Evolutionary conservation across 1,140 invertebrate species (phyloP).

Genomic region (Lepidurus apus): DNA sequence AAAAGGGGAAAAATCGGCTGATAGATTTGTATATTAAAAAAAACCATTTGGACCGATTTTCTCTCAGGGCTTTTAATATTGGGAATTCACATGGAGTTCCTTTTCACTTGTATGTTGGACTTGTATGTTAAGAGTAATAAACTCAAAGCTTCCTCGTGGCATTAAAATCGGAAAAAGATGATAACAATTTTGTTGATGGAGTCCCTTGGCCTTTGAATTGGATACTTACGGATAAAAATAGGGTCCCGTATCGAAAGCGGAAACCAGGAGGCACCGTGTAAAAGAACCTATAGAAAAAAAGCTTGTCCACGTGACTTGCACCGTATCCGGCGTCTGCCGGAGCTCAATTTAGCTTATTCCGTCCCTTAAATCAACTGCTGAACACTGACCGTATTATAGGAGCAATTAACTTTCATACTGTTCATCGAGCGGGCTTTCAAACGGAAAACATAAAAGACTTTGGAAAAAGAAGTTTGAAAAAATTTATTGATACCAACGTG

Average conservation of each 20-base stretch:
- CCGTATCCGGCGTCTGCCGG: background rate
- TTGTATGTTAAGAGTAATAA: too few relatives aligned
- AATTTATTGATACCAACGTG: background rate
- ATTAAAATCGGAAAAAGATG: background rate
- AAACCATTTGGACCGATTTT: slow-evolving; percentile 2
- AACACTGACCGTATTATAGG: background rate
- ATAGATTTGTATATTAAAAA: slow-evolving; percentile 19
- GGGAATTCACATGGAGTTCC: too few relatives aligned
- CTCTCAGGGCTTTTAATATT: background rate
- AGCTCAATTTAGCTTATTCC: background rate
- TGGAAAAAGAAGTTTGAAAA: too few relatives aligned
- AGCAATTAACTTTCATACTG: background rate
- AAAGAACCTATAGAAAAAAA: background rate
- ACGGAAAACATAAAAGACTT: background rate
- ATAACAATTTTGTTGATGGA: too few relatives aligned
- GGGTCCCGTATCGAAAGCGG: too few relatives aligned
- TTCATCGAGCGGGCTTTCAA: background rate
- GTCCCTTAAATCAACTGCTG: background rate
- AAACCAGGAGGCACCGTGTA: too few relatives aligned
- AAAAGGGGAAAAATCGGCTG: slow-evolving; percentile 31
- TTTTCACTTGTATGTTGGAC: too few relatives aligned
- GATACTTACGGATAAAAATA: too few relatives aligned
- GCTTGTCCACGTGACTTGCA: background rate
- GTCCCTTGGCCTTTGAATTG: too few relatives aligned
- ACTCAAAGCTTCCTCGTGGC: too few relatives aligned